phyloP scores from a whole-genome alignment of 1,140 invertebrate species.

The Dysdera silvatica region DNA sequence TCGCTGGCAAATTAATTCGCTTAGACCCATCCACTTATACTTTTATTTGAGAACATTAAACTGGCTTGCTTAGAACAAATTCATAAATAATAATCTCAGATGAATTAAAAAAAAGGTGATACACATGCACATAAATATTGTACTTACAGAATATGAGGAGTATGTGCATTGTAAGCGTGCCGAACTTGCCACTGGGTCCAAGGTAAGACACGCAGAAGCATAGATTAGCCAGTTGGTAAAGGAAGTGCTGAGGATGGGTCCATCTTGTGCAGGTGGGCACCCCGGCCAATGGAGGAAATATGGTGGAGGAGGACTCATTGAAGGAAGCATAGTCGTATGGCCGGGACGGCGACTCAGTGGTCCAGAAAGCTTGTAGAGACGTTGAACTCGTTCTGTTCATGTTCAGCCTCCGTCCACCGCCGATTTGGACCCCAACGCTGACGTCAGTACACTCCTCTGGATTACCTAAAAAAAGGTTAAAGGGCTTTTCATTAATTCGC shows the following conservation, averaged over 20 bases:
- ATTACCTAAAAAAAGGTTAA: too few species aligned
- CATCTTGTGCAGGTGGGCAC: constrained; percentile 40
- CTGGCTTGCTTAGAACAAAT: background rate
- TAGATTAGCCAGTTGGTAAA: constrained; percentile 62
- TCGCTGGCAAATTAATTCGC: background rate
- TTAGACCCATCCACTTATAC: background rate
- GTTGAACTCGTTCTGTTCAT: too few species aligned
- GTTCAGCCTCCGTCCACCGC: too few species aligned
- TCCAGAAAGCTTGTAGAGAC: too few species aligned
- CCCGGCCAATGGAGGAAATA: too few species aligned
- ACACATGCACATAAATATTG: background rate
- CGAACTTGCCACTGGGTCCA: constrained; percentile 65
- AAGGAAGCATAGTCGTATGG: too few species aligned
- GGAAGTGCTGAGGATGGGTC: constrained; percentile 58
- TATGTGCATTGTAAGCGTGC: constrained; percentile 70
- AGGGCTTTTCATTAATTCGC: too few species aligned
- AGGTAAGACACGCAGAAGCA: constrained; percentile 66
- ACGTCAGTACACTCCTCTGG: too few species aligned
- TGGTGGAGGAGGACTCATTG: too few species aligned
- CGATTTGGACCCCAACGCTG: too few species aligned
- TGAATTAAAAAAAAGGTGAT: background rate
- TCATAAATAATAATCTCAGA: background rate
- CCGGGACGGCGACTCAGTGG: too few species aligned
- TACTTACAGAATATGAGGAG: constrained; percentile 64
- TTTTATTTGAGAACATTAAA: too few species aligned